Percentiles rank a stretch among this genome's conserved stretches.
Evolutionary conservation across 2,113 vertebrate genomes (phyloP).

Genomic region (Clupea harengus): DNA sequence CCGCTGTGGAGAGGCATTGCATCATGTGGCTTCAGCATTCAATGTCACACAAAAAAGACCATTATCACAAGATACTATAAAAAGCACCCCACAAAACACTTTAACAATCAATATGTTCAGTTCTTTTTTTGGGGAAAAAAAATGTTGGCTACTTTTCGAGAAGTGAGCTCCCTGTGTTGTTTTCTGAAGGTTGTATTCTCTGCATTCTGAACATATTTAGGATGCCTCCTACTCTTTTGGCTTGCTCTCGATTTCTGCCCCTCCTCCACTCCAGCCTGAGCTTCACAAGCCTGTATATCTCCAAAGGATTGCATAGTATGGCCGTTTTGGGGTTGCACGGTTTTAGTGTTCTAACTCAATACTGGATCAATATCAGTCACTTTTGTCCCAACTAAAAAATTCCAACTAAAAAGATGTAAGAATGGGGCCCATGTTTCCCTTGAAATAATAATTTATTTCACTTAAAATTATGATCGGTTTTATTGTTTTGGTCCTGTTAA

Average conservation of each 20-base stretch:
- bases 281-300: too few relatives aligned
- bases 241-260: conserved; percentile 87
- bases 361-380: too few relatives aligned
- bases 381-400: too few relatives aligned
- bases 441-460: too few relatives aligned
- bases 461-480: too few relatives aligned
- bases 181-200: conserved; percentile 27
- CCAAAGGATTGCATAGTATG: too few relatives aligned
- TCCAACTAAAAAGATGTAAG: too few relatives aligned
- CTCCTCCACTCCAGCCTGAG: conserved; percentile 93
- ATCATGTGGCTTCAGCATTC: conserved; percentile 41
- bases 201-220: conserved; percentile 64
- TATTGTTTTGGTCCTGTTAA: too few relatives aligned
- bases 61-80: conserved; percentile 70
- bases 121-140: conserved; percentile 42
- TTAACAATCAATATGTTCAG: conserved; percentile 62
- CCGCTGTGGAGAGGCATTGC: conserved; percentile 49
- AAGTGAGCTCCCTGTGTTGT: conserved; percentile 3
- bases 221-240: conserved; percentile 65
- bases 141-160: conserved; percentile 54
- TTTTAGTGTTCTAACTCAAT: too few relatives aligned
- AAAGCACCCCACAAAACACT: conserved; percentile 77
- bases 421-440: too few relatives aligned
- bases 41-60: conserved; percentile 61
- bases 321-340: too few relatives aligned